Base-by-base conservation (phyloP, 2,113 vertebrate genomes). In the Zeus faber region DNA sequence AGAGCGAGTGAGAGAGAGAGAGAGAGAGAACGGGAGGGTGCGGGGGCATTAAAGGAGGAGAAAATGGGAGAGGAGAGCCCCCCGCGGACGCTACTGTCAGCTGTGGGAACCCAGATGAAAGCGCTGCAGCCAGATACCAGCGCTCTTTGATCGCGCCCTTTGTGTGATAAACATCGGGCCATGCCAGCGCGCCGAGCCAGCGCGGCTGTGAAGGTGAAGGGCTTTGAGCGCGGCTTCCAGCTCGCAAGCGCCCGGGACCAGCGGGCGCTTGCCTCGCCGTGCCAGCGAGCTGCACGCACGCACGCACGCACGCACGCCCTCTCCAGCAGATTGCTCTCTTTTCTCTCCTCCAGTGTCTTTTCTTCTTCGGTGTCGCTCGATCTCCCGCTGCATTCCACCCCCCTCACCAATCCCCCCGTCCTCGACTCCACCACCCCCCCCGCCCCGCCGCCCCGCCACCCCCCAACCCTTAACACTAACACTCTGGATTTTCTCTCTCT, bases 71-170 rank as follows among this genome's bases (percentile, higher is more conserved):
- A 45, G 68, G 54, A 83, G 76, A 65, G 59, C 82, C 87, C 77
- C 84, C 83, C 74, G 76, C 49, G 76, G 86, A 82, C 78, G 78
- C 67, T 79, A 68, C 78, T 86, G 88, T 89, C 90, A 90, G 86
- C 83, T 87, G 76, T 84, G 80, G 76, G 83, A 83, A 82, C 76
- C 76, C 78, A 88, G 88, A 91, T 89, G 88, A 91, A 91, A 89
- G 88, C 66, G 74, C 70, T 81, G 65, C 61, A 83, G 83, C 82
- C 85, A 84, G 72, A 86, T 83, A 83, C 53, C 76, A 66, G 70
- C 72, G 65, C 75, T 77, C 87, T 91, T 89, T 90, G 87, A 91
- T 90, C 85, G 67, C 58, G 80, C 37, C 84, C 86, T 90, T 89
- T 85, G 85, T 89, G 83, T 87, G 85, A 86, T 87, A 89, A 87